These are phyloP conservation scores for Leptinotarsa haldemani DNA, from an alignment of 2,888 invertebrate genomes.

Conservation along the genomic window DNA sequence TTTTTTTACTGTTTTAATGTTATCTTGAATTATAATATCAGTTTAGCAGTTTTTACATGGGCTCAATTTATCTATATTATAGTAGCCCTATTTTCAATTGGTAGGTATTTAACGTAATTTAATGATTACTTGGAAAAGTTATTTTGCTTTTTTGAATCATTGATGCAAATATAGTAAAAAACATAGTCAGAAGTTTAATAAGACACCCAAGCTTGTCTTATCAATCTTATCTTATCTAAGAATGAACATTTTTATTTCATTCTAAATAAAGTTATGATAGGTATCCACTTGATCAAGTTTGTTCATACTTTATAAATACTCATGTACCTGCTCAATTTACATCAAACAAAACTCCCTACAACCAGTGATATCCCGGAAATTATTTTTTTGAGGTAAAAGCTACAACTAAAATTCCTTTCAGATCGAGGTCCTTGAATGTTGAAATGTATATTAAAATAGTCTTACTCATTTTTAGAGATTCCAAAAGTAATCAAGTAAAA, in stretches of 20 bases:
- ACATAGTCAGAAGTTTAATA: not conserved
- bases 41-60: too few species aligned
- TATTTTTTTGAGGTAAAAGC: not conserved
- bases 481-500: slow-evolving; percentile 48
- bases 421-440: too few species aligned
- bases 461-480: slow-evolving; percentile 45
- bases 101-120: not conserved
- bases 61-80: too few species aligned
- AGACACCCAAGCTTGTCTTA: not conserved
- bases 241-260: not conserved
- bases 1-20: too few species aligned
- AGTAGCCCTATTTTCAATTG: too few species aligned
- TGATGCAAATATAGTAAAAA: not conserved
- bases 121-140: slow-evolving; percentile 3
- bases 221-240: slow-evolving; percentile 10
- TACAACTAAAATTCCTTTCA: too few species aligned
- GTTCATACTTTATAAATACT: not conserved
- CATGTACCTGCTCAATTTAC: slow-evolving; percentile 19
- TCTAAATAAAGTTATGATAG: too few species aligned
- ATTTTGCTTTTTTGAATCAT: not conserved
- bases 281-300: not conserved
- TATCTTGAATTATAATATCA: too few species aligned
- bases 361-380: not conserved
- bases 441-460: too few species aligned
- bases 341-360: slow-evolving; percentile 13